Evolutionary conservation across 2,888 invertebrate genomes (phyloP).

Genomic region (Loripinus fragilis): DNA sequence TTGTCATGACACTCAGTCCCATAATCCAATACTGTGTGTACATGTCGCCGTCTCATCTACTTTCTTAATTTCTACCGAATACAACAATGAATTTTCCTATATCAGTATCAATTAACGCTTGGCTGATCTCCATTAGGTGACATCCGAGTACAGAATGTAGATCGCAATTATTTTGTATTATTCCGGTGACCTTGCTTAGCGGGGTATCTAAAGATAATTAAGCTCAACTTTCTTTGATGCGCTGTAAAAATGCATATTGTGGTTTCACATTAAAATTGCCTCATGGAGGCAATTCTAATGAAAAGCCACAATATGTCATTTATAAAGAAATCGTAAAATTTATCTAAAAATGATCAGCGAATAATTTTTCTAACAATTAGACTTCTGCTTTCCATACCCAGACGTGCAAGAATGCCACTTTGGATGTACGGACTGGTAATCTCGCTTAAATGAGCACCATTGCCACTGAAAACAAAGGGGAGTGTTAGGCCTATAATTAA

Average conservation of each 20-base stretch:
- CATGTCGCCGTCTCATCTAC: slow-evolving; percentile 8
- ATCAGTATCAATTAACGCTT: slow-evolving; percentile 21
- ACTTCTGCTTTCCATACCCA: too few relatives aligned
- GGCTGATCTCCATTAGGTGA: slow-evolving; percentile 11
- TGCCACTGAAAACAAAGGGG: not conserved
- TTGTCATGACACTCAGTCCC: not conserved
- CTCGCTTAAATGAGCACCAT: not conserved
- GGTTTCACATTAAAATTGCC: too few relatives aligned
- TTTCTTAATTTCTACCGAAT: slow-evolving; percentile 14
- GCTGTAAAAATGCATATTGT: too few relatives aligned
- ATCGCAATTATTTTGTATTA: slow-evolving; percentile 17
- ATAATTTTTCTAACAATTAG: too few relatives aligned
- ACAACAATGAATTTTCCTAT: slow-evolving; percentile 18
- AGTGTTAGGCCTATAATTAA: slow-evolving; percentile 11
- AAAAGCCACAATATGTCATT: too few relatives aligned
- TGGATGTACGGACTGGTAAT: not conserved
- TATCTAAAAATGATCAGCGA: too few relatives aligned
- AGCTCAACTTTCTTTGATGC: too few relatives aligned
- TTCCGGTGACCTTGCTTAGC: too few relatives aligned
- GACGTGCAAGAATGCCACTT: not conserved
- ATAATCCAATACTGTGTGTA: slow-evolving; percentile 4
- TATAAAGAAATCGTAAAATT: too few relatives aligned
- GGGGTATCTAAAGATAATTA: too few relatives aligned
- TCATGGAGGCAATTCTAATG: too few relatives aligned
- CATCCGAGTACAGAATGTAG: slow-evolving; percentile 20